Evolutionary conservation across 2,888 invertebrate species (phyloP), one percentile per base, ranked within the genome.

Genomic region (Phasia obesa): DNA sequence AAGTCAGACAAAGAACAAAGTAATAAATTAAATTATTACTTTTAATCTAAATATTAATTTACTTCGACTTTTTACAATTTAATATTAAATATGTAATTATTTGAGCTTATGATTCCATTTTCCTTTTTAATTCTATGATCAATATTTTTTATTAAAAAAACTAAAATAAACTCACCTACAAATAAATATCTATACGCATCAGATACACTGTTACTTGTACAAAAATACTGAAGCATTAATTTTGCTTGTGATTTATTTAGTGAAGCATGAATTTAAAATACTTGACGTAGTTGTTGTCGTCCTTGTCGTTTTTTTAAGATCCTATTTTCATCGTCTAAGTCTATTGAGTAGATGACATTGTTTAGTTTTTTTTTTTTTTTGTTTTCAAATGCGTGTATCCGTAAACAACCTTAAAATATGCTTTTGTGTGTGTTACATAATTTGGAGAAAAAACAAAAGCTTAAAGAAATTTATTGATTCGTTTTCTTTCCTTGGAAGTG

Each of bases 221-320:
- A n/a, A 51, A 67, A 71, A 62, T 55, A 53, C 47, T 44, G 67
- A 73, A 67, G 79, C 79, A 73, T 73, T 79, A 44, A 67, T 51
- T 67, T 59, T 55, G 67, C 47, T 67, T 62, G 60, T 69, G 79
- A 80, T 80, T 80, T 80, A 80, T 69, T 53, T 55, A 44, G 53
- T 74, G 23, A 35, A 67, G 67, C 53, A 80, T 67, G 74, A 69
- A 80, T 69, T 80, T 74, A 13, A 47, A 7, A 47, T 49, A 25
- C 44, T 76, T 67, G 38, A 42, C 49, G 59, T 77, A 35, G 49
- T 47, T 55, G 64, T 38, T 44, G 73, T 23, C 35, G 60, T 53
- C 23, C 21, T 67, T 23, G 21, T 27, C 17, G 17, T 35, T 2
- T 42, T 19, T 59, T 31, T 21, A 11, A 11, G 38, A 49, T 38